These are phyloP conservation scores for Parnassius orleans DNA, from an alignment of 2,888 invertebrate species.

Conservation along the genomic window DNA sequence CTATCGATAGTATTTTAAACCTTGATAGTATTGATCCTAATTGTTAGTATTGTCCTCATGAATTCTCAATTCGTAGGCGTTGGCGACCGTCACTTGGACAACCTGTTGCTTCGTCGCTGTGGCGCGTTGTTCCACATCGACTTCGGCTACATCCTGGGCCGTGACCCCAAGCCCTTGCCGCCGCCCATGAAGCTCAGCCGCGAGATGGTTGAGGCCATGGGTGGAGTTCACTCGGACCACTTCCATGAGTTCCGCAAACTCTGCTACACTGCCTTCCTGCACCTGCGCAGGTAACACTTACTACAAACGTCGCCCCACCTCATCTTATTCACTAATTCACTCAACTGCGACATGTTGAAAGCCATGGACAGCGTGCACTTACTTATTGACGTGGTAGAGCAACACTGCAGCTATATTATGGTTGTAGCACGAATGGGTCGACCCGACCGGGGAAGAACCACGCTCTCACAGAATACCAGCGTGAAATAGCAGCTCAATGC, in stretches of 20 bases:
- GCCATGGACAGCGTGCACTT: too few species aligned
- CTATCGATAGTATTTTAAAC: too few species aligned
- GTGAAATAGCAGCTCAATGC: too few species aligned
- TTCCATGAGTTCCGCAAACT: slow-evolving; percentile 96
- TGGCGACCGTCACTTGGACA: slow-evolving; percentile 98
- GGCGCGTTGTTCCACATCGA: slow-evolving; percentile 98
- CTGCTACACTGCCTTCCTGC: slow-evolving; percentile 97
- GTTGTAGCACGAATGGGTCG: too few species aligned
- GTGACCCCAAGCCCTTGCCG: slow-evolving; percentile 99
- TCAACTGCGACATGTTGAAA: too few species aligned
- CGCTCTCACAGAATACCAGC: too few species aligned
- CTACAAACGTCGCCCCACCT: slow-evolving; percentile 72
- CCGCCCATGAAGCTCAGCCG: slow-evolving; percentile 99
- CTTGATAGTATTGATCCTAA: too few species aligned
- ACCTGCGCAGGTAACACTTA: slow-evolving; percentile 87
- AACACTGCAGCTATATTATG: too few species aligned
- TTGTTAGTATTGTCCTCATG: background rate
- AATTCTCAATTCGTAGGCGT: slow-evolving; percentile 83
- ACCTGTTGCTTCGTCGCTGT: slow-evolving; percentile 93
- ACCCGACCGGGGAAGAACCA: too few species aligned
- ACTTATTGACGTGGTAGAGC: too few species aligned
- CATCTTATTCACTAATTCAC: too few species aligned
- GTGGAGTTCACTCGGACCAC: slow-evolving; percentile 84
- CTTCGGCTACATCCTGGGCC: slow-evolving; percentile 98
- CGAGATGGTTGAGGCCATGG: slow-evolving; percentile 99